Conservation (phyloP, 2,113 vertebrate species). For the Nycticryphes semicollaris region DNA sequence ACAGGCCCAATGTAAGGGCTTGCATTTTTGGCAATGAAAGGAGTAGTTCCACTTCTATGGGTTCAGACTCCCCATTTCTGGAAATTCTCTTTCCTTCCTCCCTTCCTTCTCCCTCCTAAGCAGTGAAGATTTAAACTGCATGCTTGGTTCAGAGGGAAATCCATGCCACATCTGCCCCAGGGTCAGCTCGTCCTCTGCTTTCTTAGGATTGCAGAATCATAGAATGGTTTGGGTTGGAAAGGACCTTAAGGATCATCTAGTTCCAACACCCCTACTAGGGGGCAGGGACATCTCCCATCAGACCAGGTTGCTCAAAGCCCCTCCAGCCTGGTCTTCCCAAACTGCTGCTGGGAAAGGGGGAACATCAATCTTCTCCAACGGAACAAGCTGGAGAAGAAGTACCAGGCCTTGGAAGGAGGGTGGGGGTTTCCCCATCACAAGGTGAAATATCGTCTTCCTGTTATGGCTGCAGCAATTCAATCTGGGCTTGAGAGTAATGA, state of each 20-base stretch:
- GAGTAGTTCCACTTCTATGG: neutral
- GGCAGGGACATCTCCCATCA: too few species aligned
- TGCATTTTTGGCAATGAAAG: neutral
- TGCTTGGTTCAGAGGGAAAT: neutral
- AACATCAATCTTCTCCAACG: neutral
- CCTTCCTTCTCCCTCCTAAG: neutral
- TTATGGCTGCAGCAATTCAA: constrained; percentile 37
- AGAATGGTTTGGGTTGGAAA: too few species aligned
- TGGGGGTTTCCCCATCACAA: neutral
- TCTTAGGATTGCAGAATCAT: neutral
- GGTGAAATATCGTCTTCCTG: constrained; percentile 29
- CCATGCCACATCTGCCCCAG: neutral
- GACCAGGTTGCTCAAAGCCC: too few species aligned
- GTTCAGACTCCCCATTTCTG: neutral
- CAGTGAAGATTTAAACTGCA: neutral
- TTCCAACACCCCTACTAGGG: too few species aligned
- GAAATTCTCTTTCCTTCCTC: neutral
- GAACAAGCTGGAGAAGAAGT: neutral
- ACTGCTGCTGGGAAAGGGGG: neutral
- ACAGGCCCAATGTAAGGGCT: fast-evolving
- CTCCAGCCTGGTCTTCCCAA: neutral
- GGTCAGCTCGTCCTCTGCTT: neutral
- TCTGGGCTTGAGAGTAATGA: constrained; percentile 50
- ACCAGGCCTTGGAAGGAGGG: neutral
- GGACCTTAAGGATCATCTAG: too few species aligned